Conservation (phyloP, 2,113 vertebrate species). For the Brachyhypopomus occidentalis region DNA sequence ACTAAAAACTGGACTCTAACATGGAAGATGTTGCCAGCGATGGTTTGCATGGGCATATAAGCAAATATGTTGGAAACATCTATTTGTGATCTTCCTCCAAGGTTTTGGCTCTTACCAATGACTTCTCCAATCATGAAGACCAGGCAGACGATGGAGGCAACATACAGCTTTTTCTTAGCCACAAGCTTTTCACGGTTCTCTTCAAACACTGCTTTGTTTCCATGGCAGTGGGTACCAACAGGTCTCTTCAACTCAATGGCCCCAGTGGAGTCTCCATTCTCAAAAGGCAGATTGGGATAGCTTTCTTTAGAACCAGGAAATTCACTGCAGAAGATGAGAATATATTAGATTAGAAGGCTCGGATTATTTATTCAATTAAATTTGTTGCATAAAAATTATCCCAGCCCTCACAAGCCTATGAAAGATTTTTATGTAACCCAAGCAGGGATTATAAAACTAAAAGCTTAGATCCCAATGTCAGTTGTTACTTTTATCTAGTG, state of each 20-base stretch:
- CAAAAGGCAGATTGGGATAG: conserved; percentile 61
- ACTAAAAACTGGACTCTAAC: too few relatives aligned
- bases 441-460: not conserved
- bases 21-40: too few relatives aligned
- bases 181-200: conserved; percentile 70
- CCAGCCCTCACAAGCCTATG: not conserved
- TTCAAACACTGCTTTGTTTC: conserved; percentile 47
- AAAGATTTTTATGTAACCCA: not conserved
- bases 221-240: conserved; percentile 70
- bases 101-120: conserved; percentile 69
- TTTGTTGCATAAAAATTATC: too few relatives aligned
- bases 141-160: conserved; percentile 86
- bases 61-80: too few relatives aligned
- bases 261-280: conserved; percentile 65
- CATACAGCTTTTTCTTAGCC: conserved; percentile 86
- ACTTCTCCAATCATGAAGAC: conserved; percentile 95
- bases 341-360: not conserved
- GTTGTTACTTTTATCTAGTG: not conserved
- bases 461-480: not conserved
- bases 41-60: too few relatives aligned
- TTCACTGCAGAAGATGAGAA: conserved; percentile 59
- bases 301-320: conserved; percentile 71
- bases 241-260: conserved; percentile 73
- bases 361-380: not conserved
- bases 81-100: too few relatives aligned